phyloP scores from a whole-genome alignment of 2,888 invertebrate genomes.

The Trichopria drosophilae region DNA sequence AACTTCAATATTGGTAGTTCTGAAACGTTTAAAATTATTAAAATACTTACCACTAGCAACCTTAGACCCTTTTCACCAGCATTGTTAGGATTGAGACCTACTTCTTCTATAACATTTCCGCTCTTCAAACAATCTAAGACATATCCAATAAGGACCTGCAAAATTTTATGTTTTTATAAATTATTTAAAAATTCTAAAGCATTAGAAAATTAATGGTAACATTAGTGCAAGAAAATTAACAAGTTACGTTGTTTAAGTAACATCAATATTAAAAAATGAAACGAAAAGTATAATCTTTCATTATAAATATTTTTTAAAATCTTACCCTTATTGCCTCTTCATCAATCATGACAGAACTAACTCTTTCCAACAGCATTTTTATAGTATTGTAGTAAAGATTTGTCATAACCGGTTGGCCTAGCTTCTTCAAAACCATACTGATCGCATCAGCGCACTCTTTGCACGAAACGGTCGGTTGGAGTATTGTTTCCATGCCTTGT shows the following conservation, averaged over 20 bases:
- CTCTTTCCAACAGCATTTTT: conserved; percentile 90
- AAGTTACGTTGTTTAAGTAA: no score
- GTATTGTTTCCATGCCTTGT: conserved; percentile 83
- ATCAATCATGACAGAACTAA: conserved; percentile 96
- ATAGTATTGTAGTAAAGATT: conserved; percentile 95
- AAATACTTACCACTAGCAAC: conserved; percentile 71
- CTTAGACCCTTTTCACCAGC: conserved; percentile 89
- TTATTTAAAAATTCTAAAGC: background rate
- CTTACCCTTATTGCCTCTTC: conserved; percentile 77
- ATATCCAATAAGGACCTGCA: conserved; percentile 62
- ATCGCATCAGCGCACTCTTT: conserved; percentile 93
- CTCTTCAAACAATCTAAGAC: conserved; percentile 72
- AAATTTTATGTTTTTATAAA: conserved; percentile 7
- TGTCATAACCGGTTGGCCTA: conserved; percentile 93
- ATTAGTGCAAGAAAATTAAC: no score
- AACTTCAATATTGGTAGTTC: background rate
- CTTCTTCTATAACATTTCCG: conserved; percentile 70
- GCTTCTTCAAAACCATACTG: conserved; percentile 79
- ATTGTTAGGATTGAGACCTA: conserved; percentile 78
- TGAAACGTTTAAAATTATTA: background rate
- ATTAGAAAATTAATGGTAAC: no score
- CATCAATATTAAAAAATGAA: conserved; percentile 1
- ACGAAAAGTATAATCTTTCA: background rate
- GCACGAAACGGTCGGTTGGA: conserved; percentile 88
- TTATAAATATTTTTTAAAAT: background rate